Evolutionary conservation across 2,113 vertebrate genomes (phyloP).

Genomic region (Ivindomyrus marchei): DNA sequence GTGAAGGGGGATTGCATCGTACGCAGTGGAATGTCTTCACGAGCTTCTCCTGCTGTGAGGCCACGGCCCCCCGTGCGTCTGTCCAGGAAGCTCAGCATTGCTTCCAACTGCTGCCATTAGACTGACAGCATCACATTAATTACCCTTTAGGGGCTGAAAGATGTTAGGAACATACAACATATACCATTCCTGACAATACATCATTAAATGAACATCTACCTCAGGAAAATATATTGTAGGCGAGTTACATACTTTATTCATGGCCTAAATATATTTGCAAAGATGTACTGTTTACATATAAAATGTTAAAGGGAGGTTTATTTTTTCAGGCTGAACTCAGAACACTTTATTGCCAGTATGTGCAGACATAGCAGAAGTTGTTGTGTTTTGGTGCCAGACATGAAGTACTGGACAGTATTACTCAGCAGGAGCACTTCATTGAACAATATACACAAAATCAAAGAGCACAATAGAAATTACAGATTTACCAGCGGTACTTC

Average conservation of each 20-base stretch:
- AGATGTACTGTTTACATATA: not conserved
- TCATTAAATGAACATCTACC: not conserved
- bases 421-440: not conserved
- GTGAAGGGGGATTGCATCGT: not conserved
- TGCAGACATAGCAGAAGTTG: not conserved
- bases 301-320: not conserved
- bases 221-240: not conserved
- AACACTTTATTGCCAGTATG: not conserved
- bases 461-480: not conserved
- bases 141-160: not conserved
- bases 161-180: not conserved
- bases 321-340: not conserved
- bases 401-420: not conserved
- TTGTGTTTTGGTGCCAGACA: not conserved
- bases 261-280: not conserved
- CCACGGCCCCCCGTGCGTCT: not conserved
- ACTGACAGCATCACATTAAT: not conserved
- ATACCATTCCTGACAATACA: not conserved
- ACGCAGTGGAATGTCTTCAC: not conserved
- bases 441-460: not conserved
- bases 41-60: not conserved
- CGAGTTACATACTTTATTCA: not conserved
- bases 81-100: not conserved
- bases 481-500: not conserved
- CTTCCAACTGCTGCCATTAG: not conserved